These are phyloP conservation scores for Meda fulgida DNA, from an alignment of 2,797 vertebrate species.

Conservation along the genomic window DNA sequence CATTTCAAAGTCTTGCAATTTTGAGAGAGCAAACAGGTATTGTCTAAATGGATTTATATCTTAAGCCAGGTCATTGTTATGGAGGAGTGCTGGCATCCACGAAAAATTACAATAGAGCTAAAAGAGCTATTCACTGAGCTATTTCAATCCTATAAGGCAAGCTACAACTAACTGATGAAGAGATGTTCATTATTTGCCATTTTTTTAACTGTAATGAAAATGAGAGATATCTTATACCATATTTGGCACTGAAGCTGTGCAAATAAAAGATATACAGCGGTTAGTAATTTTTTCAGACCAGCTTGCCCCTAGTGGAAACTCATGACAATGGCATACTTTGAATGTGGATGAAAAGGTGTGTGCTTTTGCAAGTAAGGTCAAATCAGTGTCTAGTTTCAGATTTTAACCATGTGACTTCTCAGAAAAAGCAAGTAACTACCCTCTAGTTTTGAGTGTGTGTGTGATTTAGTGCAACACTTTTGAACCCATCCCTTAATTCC, in stretches of 20 bases:
- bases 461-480: background rate
- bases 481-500: constrained; percentile 6
- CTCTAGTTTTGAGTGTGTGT: background rate
- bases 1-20: no score
- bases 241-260: background rate
- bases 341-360: background rate
- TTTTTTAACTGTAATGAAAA: background rate
- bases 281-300: background rate
- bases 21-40: background rate
- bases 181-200: background rate
- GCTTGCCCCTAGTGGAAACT: background rate
- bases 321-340: background rate
- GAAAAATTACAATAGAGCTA: background rate
- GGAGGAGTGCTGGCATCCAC: background rate
- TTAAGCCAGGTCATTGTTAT: background rate
- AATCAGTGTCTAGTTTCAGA: constrained; percentile 10
- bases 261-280: no score
- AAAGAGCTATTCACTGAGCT: background rate
- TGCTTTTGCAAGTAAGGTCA: background rate
- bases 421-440: background rate
- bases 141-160: background rate
- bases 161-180: background rate
- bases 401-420: constrained; percentile 39
- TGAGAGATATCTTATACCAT: background rate
- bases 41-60: background rate